Percentiles rank a stretch among this genome's conserved stretches.
phyloP scores from a whole-genome alignment of 2,888 invertebrate genomes.

The Proisotoma minuta region DNA sequence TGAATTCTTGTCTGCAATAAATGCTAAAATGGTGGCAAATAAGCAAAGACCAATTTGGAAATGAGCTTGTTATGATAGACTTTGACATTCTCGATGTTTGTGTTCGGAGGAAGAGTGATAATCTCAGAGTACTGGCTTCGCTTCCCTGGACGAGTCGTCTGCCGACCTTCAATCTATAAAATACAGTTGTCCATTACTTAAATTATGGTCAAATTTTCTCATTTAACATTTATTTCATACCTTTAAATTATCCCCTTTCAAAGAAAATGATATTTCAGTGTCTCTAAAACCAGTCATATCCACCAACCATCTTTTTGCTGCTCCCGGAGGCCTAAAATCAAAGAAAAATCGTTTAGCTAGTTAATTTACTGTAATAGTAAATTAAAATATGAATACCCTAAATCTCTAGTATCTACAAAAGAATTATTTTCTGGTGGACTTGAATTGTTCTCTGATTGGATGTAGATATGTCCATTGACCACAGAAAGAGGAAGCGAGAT shows the following conservation, averaged over 20 bases:
- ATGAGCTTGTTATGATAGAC: slow-evolving; percentile 1
- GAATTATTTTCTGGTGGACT: slow-evolving; percentile 11
- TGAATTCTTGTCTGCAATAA: not conserved
- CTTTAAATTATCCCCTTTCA: slow-evolving; percentile 9
- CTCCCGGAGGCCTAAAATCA: not conserved
- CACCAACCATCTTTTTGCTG: slow-evolving; percentile 13
- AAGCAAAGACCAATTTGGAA: not conserved
- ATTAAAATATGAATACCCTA: not conserved
- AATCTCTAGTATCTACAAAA: slow-evolving; percentile 10
- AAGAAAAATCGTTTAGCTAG: not conserved
- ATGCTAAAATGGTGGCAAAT: not conserved
- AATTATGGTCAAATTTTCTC: not conserved
- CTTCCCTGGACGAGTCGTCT: not conserved
- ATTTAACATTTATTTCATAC: slow-evolving; percentile 1
- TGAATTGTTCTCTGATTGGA: not conserved
- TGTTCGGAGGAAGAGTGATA: not conserved
- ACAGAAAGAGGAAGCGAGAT: not conserved
- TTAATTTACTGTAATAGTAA: not conserved
- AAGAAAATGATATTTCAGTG: slow-evolving; percentile 12
- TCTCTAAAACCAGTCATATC: slow-evolving; percentile 18
- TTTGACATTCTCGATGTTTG: slow-evolving; percentile 14
- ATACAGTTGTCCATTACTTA: not conserved
- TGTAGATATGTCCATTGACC: not conserved
- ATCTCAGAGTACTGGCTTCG: not conserved
- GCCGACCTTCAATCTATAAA: not conserved